Evolutionary conservation across 2,797 vertebrate genomes (phyloP).

Genomic region (Manis pentadactyla): DNA sequence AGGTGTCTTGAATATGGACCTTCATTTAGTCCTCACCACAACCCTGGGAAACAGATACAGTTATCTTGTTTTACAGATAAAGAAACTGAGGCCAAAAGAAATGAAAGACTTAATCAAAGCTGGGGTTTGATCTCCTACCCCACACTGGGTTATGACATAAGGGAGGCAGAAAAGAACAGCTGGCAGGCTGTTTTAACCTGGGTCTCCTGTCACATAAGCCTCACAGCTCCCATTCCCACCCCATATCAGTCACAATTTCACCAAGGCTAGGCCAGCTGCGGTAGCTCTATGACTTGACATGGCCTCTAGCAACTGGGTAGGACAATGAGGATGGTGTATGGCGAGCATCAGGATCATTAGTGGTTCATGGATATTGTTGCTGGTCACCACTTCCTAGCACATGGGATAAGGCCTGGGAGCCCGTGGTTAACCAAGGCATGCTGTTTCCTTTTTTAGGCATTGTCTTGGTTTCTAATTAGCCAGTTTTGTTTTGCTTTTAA

Average conservation of each 20-base stretch:
- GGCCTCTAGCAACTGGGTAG: neutral
- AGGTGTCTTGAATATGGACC: neutral
- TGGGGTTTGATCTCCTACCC: neutral
- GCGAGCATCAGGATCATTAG: neutral
- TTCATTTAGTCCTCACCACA: neutral
- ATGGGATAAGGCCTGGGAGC: conserved; percentile 6
- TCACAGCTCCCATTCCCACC: neutral
- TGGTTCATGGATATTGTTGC: neutral
- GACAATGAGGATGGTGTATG: neutral
- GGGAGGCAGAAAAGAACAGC: neutral
- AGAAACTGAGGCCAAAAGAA: neutral
- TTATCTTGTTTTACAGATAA: neutral
- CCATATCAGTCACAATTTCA: neutral
- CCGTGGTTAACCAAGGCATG: conserved; percentile 38
- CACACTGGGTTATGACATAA: neutral
- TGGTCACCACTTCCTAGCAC: conserved; percentile 16
- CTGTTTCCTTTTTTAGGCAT: conserved; percentile 69
- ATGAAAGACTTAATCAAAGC: neutral
- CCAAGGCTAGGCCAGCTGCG: neutral
- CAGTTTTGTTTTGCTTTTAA: conserved; percentile 77
- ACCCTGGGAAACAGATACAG: neutral
- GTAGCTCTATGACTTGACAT: neutral
- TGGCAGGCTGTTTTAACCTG: neutral
- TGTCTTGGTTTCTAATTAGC: conserved; percentile 68
- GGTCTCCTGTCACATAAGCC: neutral